phyloP scores from a whole-genome alignment of 92 coral and sea anemone genomes.

The Heteractis magnifica region DNA sequence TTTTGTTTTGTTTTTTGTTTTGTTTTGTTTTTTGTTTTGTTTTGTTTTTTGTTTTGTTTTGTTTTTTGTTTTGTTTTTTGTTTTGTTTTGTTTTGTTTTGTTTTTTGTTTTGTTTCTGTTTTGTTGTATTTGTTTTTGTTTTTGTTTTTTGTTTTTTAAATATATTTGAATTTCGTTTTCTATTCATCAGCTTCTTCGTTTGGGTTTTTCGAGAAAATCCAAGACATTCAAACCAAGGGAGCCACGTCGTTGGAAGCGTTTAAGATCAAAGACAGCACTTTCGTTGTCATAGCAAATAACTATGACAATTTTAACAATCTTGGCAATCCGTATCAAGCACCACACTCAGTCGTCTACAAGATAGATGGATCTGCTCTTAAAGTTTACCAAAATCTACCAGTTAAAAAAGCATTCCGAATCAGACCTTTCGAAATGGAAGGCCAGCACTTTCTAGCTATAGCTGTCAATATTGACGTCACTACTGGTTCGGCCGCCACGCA shows the following conservation, averaged over 20 bases:
- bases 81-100: background rate
- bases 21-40: too few relatives aligned
- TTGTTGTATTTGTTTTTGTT: too few relatives aligned
- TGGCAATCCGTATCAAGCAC: background rate
- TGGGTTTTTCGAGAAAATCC: conserved; percentile 14
- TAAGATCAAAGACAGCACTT: conserved; percentile 1
- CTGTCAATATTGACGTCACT: background rate
- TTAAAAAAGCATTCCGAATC: background rate
- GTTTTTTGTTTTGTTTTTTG: too few relatives aligned
- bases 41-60: too few relatives aligned
- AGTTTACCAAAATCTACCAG: background rate
- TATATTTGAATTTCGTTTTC: background rate
- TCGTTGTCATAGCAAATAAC: background rate
- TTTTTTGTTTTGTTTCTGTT: too few relatives aligned
- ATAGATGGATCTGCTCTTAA: conserved; percentile 2
- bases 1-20: too few relatives aligned
- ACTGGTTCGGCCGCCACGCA: background rate
- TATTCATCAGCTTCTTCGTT: conserved; percentile 21
- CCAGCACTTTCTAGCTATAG: conserved; percentile 18
- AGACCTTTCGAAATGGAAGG: conserved; percentile 20
- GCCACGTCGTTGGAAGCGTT: conserved; percentile 11
- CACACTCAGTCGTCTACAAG: background rate
- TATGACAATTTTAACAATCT: background rate
- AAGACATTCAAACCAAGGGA: conserved; percentile 11
- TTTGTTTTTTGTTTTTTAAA: background rate